These are phyloP conservation scores for Oscarella lobularis DNA, from an alignment of 37 sponge, comb jelly and placozoan genomes.

Conservation along the genomic window DNA sequence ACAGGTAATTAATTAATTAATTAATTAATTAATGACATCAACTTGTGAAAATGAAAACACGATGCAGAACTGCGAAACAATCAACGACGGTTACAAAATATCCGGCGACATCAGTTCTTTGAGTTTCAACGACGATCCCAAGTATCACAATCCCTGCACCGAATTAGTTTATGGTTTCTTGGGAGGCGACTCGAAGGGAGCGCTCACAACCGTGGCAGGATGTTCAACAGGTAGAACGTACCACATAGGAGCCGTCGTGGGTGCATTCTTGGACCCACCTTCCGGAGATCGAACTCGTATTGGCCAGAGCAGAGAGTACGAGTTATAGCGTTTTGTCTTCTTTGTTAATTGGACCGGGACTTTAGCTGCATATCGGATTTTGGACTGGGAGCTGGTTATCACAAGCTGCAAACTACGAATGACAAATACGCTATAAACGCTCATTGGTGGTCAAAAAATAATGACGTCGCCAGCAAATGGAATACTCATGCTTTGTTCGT, in stretches of 20 bases:
- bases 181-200: neutral
- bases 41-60: neutral
- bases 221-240: neutral
- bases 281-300: neutral
- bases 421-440: neutral
- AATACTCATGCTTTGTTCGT: neutral
- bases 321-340: neutral
- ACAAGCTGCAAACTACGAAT: neutral
- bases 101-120: neutral
- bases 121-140: neutral
- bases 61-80: neutral
- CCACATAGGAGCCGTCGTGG: neutral
- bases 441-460: neutral
- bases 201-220: neutral
- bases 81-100: neutral
- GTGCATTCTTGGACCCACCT: neutral
- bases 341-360: neutral
- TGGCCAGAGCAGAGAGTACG: neutral
- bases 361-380: neutral
- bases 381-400: neutral
- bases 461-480: neutral
- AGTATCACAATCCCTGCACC: neutral
- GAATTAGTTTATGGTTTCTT: neutral
- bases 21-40: neutral
- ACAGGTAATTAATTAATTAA: neutral